Evolutionary conservation across 2,888 invertebrate species (phyloP).

Genomic region (Caenorhabditis sulstoni): DNA sequence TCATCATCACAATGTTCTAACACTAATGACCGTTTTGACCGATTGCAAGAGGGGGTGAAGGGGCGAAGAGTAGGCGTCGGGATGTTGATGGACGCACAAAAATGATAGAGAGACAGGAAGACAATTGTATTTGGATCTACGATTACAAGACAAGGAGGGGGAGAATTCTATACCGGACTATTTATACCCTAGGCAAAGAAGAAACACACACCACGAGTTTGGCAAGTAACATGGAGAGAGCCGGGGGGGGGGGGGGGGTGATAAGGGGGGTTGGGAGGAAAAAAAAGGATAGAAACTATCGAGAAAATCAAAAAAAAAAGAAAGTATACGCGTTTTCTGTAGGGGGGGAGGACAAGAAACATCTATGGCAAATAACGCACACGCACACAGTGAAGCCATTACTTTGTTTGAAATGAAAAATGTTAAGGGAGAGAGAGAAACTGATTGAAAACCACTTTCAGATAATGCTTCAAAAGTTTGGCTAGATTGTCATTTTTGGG

Average conservation of each 20-base stretch:
- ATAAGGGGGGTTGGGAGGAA: too few relatives aligned
- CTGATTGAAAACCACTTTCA: slow-evolving; percentile 6
- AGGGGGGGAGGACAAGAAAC: slow-evolving; percentile 10
- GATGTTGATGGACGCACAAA: slow-evolving; percentile 33
- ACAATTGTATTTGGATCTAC: slow-evolving; percentile 3
- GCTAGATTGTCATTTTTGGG: slow-evolving; percentile 19
- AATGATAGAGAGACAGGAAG: slow-evolving; percentile 15
- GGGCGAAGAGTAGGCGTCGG: slow-evolving; percentile 38
- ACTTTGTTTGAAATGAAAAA: slow-evolving; percentile 16
- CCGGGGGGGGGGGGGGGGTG: not conserved
- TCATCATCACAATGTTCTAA: slow-evolving; percentile 50
- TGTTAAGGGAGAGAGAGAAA: slow-evolving; percentile 10
- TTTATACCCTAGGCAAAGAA: slow-evolving; percentile 54
- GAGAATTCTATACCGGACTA: slow-evolving; percentile 56
- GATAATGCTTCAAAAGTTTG: slow-evolving; percentile 21
- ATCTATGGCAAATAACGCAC: slow-evolving; percentile 42
- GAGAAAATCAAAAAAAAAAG: not conserved
- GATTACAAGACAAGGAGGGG: slow-evolving; percentile 6
- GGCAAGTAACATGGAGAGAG: slow-evolving; percentile 39
- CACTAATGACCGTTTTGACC: slow-evolving; percentile 42
- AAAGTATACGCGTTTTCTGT: slow-evolving; percentile 27
- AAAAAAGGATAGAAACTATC: too few relatives aligned
- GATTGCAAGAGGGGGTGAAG: slow-evolving; percentile 33
- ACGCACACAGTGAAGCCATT: slow-evolving; percentile 14
- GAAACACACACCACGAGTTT: slow-evolving; percentile 34